A percentile compares a stretch with the other conserved stretches of the same genome.
These are phyloP conservation scores for Bombylius discolor DNA, from an alignment of 2,888 invertebrate genomes.

Conservation along the genomic window DNA sequence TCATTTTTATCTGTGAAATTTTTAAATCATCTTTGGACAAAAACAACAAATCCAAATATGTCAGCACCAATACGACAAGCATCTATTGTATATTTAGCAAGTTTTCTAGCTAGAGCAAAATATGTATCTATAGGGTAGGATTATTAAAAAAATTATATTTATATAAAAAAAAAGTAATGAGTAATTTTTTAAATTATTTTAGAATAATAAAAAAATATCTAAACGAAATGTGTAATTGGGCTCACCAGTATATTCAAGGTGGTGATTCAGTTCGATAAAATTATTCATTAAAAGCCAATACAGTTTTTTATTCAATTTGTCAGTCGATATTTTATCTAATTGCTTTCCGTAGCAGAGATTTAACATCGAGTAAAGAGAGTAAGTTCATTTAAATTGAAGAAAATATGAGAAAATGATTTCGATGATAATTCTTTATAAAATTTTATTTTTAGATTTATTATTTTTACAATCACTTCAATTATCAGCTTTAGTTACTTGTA, in stretches of 20 bases:
- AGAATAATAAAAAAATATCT: constrained; percentile 54
- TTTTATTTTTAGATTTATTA: constrained; percentile 51
- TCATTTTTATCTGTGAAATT: constrained; percentile 47
- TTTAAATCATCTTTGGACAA: constrained; percentile 58
- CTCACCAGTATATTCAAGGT: constrained; percentile 60
- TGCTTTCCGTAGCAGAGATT: constrained; percentile 74
- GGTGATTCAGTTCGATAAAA: constrained; percentile 28
- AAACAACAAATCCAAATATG: constrained; percentile 52
- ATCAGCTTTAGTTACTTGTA: constrained; percentile 70
- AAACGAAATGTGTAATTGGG: constrained; percentile 65
- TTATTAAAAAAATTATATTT: not conserved
- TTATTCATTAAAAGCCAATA: constrained; percentile 55
- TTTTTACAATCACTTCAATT: constrained; percentile 74
- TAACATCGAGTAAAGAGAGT: constrained; percentile 67
- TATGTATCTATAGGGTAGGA: constrained; percentile 48
- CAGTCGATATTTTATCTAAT: constrained; percentile 88
- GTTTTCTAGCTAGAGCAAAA: constrained; percentile 55
- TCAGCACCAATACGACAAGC: constrained; percentile 52
- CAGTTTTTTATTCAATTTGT: constrained; percentile 82
- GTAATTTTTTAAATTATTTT: constrained; percentile 20
- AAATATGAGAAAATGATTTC: not conserved
- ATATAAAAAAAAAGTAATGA: not conserved
- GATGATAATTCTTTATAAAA: not conserved
- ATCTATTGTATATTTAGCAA: constrained; percentile 60
- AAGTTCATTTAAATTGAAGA: constrained; percentile 23